phyloP scores from a whole-genome alignment of 2,888 invertebrate species.

The Oligia fasciuncula region DNA sequence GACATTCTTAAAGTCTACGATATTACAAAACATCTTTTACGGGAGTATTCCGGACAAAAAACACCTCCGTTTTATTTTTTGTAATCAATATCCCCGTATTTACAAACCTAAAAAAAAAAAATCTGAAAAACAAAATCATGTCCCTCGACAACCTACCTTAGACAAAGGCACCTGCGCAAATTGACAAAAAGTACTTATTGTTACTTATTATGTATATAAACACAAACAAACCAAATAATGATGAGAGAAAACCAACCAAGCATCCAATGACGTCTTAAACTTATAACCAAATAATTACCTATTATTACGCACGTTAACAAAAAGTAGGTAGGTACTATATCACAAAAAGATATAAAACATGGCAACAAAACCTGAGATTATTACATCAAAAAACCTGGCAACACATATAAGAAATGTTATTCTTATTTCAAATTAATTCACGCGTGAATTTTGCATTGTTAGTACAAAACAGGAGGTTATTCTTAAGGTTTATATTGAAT shows the following conservation, averaged over 20 bases:
- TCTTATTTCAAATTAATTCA: constrained; percentile 80
- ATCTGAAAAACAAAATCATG: background rate
- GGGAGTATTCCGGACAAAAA: background rate
- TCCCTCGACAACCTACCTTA: background rate
- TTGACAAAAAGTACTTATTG: constrained; percentile 18
- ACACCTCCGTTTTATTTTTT: background rate
- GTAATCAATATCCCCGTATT: background rate
- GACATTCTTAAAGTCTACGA: background rate
- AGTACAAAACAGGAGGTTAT: constrained; percentile 70
- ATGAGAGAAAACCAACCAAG: constrained; percentile 57
- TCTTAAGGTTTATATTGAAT: constrained; percentile 77
- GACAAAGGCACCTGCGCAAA: background rate
- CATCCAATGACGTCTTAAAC: constrained; percentile 68
- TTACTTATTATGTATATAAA: background rate
- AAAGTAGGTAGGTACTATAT: constrained; percentile 42
- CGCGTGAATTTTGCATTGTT: constrained; percentile 80
- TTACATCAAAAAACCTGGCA: constrained; percentile 63
- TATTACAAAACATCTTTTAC: background rate
- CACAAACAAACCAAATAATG: constrained; percentile 13
- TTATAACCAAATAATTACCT: constrained; percentile 72
- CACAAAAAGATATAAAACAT: constrained; percentile 59
- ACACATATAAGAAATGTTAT: constrained; percentile 66
- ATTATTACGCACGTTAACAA: constrained; percentile 58
- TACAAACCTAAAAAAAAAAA: background rate
- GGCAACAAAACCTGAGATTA: constrained; percentile 63